phyloP scores from a whole-genome alignment of 2,797 vertebrate genomes.

The Acanthiza pusilla region DNA sequence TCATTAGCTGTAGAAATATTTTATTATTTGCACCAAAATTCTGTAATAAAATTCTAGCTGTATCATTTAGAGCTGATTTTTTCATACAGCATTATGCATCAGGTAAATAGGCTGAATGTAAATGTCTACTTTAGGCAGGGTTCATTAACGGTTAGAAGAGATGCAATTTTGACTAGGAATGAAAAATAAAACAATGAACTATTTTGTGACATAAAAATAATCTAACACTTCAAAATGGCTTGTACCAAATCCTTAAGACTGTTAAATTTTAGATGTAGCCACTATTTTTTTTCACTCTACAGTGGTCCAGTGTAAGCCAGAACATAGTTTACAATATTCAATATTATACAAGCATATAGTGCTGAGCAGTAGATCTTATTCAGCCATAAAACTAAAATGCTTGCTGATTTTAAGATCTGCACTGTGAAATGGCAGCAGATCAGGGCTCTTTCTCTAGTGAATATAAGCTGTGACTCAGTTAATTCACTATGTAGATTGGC shows the following conservation, averaged over 20 bases:
- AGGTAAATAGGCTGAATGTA: conserved; percentile 70
- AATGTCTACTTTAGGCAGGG: conserved; percentile 66
- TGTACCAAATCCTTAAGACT: background rate
- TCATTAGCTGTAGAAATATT: conserved; percentile 68
- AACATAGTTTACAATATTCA: background rate
- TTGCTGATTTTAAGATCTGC: conserved; percentile 27
- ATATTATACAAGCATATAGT: background rate
- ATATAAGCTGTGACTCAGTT: background rate
- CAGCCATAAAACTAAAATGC: conserved; percentile 12
- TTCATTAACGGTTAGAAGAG: conserved; percentile 56
- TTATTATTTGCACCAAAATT: conserved; percentile 63
- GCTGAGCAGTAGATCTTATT: conserved; percentile 5
- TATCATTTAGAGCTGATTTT: conserved; percentile 65
- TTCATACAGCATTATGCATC: conserved; percentile 63
- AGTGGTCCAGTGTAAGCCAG: background rate
- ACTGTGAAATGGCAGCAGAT: conserved; percentile 7
- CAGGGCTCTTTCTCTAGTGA: background rate
- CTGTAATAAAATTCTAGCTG: conserved; percentile 53
- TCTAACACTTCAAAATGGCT: background rate
- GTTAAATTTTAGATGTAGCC: background rate
- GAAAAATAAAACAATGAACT: conserved; percentile 39
- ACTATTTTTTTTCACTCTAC: background rate
- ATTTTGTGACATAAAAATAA: background rate
- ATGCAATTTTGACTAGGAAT: conserved; percentile 33
- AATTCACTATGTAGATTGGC: background rate